phyloP scores from a whole-genome alignment of 2,888 invertebrate species.

The Taphrorychus bicolor region DNA sequence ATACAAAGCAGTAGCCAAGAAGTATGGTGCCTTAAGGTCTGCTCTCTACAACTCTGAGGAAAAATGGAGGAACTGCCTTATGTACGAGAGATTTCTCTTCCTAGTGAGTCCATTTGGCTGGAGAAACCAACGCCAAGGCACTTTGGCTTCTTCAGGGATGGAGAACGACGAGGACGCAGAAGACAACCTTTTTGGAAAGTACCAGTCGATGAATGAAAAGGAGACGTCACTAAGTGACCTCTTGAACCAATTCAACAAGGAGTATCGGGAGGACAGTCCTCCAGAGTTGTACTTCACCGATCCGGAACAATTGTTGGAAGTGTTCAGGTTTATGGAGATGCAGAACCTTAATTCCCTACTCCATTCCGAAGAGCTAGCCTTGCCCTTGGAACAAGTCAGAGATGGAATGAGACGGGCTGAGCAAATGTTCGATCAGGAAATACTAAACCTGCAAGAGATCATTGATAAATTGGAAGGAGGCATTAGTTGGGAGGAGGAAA shows the following conservation, averaged over 20 bases:
- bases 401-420: constrained; percentile 61
- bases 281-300: constrained; percentile 64
- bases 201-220: constrained; percentile 45
- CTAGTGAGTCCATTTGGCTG: constrained; percentile 70
- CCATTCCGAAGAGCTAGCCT: constrained; percentile 66
- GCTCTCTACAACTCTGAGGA: constrained; percentile 68
- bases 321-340: constrained; percentile 68
- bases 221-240: constrained; percentile 53
- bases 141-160: not conserved
- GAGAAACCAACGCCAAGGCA: constrained; percentile 57
- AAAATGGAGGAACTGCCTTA: constrained; percentile 67
- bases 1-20: constrained; percentile 60
- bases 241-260: constrained; percentile 63
- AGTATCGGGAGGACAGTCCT: constrained; percentile 55
- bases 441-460: constrained; percentile 56
- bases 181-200: constrained; percentile 49
- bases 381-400: constrained; percentile 62
- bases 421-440: constrained; percentile 55
- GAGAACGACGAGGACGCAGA: constrained; percentile 35
- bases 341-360: constrained; percentile 70
- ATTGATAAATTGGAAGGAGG: constrained; percentile 59
- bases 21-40: constrained; percentile 56
- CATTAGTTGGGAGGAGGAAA: constrained; percentile 62
- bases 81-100: constrained; percentile 73
- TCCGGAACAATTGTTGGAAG: constrained; percentile 64